Evolutionary conservation across 2,888 invertebrate genomes (phyloP), one percentile per base, ranked within the genome.

Genomic region (Acrobasis consociella): DNA sequence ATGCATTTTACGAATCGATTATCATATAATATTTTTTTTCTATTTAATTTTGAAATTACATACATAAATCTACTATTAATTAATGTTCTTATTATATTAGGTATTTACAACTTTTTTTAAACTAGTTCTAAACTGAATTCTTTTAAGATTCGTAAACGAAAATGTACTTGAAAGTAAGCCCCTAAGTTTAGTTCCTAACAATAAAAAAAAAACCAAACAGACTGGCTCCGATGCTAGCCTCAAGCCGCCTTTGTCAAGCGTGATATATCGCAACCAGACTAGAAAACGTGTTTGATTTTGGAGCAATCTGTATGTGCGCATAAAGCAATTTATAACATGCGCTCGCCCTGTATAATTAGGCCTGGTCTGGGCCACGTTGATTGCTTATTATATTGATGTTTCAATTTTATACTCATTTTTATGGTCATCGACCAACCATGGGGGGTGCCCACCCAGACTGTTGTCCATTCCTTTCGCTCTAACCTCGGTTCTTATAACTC

Each of bases 311-410:
- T 90, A 88, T 85, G 77, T 81, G 77, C 74, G 77, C 80, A 77
- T 82, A 78, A 78, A 79, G 85, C 91, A 90, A 91, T 91, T 91
- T 91, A 91, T 90, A 87, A 84, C 85, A 76, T 80, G 81, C 77
- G 79, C 85, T 81, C 84, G 82, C 78, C 81, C 87, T 82, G 88
- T 92, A 91, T 91, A 91, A 91, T 92, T 91, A 91, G 86, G 85
- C 76, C 81, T 79, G 83, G 80, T 76, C 82, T 77, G 76, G 74
- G 75, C 80, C 77, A 77, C 82, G 87, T 85, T 92, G 91, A 91
- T 92, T 92, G 91, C 91, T 91, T 92, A 92, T 92, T 91, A 91
- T 92, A 91, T 92, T 92, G 92, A 92, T 92, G 92, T 91, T 91
- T 92, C 91, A 92, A 92, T 92, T 92, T 92, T 92, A 91, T 91